phyloP scores from a whole-genome alignment of 2,888 invertebrate species.

The Gastrophysa polygoni region DNA sequence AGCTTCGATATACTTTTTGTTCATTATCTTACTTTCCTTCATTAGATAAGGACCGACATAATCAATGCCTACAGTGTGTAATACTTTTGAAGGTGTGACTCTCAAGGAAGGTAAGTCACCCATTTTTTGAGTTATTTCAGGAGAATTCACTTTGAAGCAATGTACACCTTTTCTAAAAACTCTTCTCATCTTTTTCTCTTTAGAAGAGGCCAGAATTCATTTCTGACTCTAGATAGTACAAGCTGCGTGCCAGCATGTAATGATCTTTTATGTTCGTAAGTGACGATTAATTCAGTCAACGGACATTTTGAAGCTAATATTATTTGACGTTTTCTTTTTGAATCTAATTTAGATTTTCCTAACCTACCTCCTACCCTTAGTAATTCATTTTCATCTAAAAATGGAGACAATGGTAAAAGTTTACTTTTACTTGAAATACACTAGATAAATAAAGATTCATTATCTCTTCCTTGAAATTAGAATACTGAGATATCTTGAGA shows the following conservation, averaged over 20 bases:
- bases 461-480: constrained; percentile 17
- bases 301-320: constrained; percentile 1
- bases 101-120: constrained; percentile 8
- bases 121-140: constrained; percentile 2
- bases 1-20: constrained; percentile 17
- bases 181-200: constrained; percentile 2
- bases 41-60: constrained; percentile 19
- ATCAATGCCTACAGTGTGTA: constrained; percentile 35
- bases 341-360: neutral
- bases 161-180: constrained; percentile 6
- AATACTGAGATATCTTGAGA: constrained; percentile 6
- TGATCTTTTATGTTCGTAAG: neutral
- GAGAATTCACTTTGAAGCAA: neutral
- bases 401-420: constrained; percentile 5
- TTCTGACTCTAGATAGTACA: neutral
- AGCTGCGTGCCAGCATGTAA: constrained; percentile 10
- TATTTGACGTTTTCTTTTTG: constrained; percentile 8
- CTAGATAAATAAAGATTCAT: neutral
- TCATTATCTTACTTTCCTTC: constrained; percentile 21
- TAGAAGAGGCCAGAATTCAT: constrained; percentile 8
- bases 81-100: constrained; percentile 28
- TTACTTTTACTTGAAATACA: constrained; percentile 3
- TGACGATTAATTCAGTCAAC: constrained; percentile 6
- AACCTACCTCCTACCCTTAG: constrained; percentile 10
- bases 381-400: constrained; percentile 4